A percentile compares a stretch with the other conserved stretches of the same genome.
These are phyloP conservation scores for Apostichopus californicus DNA, from an alignment of 35 echinoderm and acorn worm genomes.

Conservation along the genomic window DNA sequence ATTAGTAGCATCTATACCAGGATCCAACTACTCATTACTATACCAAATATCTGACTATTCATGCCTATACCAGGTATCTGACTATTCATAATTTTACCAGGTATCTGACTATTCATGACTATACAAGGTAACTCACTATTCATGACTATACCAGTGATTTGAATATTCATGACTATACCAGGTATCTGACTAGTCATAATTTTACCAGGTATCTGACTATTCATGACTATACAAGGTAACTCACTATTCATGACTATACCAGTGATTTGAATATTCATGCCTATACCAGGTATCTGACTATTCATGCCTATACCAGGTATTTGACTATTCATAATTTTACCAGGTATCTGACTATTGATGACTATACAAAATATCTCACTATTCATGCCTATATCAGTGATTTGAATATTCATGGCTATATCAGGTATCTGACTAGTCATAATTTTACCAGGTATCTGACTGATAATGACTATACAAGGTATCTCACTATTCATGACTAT, in stretches of 20 bases:
- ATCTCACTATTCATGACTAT: neutral
- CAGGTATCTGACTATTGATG: neutral
- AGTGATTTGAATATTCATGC: neutral
- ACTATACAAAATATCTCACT: neutral
- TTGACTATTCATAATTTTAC: neutral
- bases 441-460: neutral
- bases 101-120: neutral
- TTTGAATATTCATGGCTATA: too few species aligned
- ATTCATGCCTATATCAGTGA: too few species aligned
- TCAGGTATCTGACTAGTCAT: neutral
- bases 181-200: neutral
- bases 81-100: neutral
- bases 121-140: neutral
- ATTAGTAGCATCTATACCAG: neutral
- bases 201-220: neutral
- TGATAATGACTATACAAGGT: neutral
- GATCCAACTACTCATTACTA: neutral
- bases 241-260: neutral
- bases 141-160: neutral
- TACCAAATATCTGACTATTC: neutral
- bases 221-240: neutral
- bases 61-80: too few species aligned
- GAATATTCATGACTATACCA: neutral
- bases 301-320: neutral
- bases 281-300: neutral